phyloP scores from a whole-genome alignment of 2,113 vertebrate genomes.

The Cynocephalus volans region DNA sequence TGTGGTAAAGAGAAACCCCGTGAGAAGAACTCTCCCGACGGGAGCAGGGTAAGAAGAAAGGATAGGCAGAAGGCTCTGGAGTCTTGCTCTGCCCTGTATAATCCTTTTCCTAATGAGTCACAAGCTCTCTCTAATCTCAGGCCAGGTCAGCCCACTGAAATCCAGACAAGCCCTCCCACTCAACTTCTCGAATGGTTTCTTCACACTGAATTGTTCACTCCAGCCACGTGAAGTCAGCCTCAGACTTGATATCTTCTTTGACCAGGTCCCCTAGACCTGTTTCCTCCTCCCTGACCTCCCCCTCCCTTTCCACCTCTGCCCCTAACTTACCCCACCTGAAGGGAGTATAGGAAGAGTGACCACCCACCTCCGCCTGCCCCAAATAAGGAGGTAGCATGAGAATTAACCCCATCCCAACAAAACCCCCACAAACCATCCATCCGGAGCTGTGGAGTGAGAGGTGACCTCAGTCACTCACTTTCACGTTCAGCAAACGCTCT shows the following conservation, averaged over 20 bases:
- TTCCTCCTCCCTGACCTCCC: not conserved
- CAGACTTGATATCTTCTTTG: not conserved
- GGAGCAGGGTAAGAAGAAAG: not conserved
- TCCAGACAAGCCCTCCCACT: not conserved
- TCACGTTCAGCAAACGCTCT: not conserved
- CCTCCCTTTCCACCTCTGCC: not conserved
- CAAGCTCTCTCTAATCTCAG: too few relatives aligned
- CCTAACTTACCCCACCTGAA: not conserved
- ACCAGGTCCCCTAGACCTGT: not conserved
- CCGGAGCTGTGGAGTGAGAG: too few relatives aligned
- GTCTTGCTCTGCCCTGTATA: not conserved
- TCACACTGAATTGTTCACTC: not conserved
- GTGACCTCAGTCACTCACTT: not conserved
- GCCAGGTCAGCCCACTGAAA: not conserved
- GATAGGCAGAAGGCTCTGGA: not conserved
- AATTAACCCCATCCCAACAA: not conserved
- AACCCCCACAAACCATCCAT: not conserved
- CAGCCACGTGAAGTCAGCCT: not conserved
- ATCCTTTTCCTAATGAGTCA: not conserved
- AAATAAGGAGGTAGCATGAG: not conserved
- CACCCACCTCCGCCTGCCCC: not conserved
- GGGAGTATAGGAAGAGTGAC: too few relatives aligned
- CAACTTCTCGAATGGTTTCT: not conserved
- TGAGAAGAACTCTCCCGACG: not conserved
- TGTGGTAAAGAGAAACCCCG: not conserved